Percentiles rank a stretch among this genome's conserved stretches.
Evolutionary conservation across 2,888 invertebrate genomes (phyloP).

Genomic region (Rugalucina vietnamica): DNA sequence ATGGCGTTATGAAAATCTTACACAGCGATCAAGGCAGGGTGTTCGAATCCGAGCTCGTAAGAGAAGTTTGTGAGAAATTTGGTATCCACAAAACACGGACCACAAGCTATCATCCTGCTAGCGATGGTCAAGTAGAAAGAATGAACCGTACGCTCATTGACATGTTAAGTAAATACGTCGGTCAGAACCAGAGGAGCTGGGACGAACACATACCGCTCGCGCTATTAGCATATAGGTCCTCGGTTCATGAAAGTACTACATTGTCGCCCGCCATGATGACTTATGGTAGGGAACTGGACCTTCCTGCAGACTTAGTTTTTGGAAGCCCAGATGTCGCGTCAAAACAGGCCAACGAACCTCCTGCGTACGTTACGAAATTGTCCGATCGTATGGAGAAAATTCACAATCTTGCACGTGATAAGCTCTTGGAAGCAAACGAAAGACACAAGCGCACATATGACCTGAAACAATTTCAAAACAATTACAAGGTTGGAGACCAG

Average conservation of each 20-base stretch:
- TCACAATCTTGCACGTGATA: too few species aligned
- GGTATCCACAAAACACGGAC: conserved; percentile 51
- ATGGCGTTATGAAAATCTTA: conserved; percentile 38
- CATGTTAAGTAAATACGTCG: conserved; percentile 32
- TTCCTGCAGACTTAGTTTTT: conserved; percentile 47
- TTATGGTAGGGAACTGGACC: conserved; percentile 16
- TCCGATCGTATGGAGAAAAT: too few species aligned
- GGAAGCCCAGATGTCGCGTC: too few species aligned
- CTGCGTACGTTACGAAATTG: too few species aligned
- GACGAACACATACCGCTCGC: conserved; percentile 32
- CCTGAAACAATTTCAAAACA: too few species aligned
- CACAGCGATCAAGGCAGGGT: conserved; percentile 50
- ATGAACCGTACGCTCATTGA: conserved; percentile 38
- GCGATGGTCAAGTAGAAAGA: conserved; percentile 53
- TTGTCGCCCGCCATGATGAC: conserved; percentile 25
- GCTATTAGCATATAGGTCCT: conserved; percentile 36
- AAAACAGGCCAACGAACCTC: too few species aligned
- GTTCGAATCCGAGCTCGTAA: conserved; percentile 37
- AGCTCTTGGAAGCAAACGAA: too few species aligned
- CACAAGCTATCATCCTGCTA: conserved; percentile 50
- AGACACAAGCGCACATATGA: too few species aligned
- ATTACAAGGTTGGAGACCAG: too few species aligned
- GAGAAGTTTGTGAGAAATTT: conserved; percentile 33
- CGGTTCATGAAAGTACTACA: conserved; percentile 22
- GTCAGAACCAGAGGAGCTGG: conserved; percentile 46